These are phyloP conservation scores for Lordiphosa andalusiaca DNA, from an alignment of 2,888 invertebrate genomes.

Conservation along the genomic window DNA sequence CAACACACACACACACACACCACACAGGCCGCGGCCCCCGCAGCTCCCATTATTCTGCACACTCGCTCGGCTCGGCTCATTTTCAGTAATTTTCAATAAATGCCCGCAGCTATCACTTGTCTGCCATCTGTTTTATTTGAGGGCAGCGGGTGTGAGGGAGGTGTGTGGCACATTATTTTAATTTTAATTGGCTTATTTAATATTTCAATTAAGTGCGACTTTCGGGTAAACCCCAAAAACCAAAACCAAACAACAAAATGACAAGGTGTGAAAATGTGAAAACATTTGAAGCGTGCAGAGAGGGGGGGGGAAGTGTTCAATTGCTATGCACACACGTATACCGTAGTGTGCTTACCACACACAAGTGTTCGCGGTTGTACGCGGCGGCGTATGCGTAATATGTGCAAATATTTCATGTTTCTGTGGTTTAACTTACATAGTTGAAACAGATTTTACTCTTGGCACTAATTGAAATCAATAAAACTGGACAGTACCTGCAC, in stretches of 20 bases:
- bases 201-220: constrained; percentile 66
- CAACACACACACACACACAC: constrained; percentile 42
- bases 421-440: not conserved
- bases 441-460: not conserved
- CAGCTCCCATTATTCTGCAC: not conserved
- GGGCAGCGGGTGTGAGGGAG: not conserved
- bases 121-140: constrained; percentile 47
- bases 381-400: constrained; percentile 34
- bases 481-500: too few species aligned
- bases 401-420: constrained; percentile 8
- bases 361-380: constrained; percentile 27
- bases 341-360: not conserved
- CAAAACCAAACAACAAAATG: constrained; percentile 37
- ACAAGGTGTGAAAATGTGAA: constrained; percentile 41
- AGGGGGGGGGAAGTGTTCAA: not conserved
- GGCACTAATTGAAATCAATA: constrained; percentile 2
- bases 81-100: constrained; percentile 65
- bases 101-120: constrained; percentile 48
- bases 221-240: constrained; percentile 33
- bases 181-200: constrained; percentile 77
- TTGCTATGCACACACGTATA: constrained; percentile 6
- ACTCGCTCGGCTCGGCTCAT: constrained; percentile 21
- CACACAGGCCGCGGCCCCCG: constrained; percentile 18
- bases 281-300: constrained; percentile 20
- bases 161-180: constrained; percentile 56